Evolutionary conservation across 1,140 invertebrate species (phyloP), one percentile per base, ranked within the genome.

Genomic region (Octopus sinensis): DNA sequence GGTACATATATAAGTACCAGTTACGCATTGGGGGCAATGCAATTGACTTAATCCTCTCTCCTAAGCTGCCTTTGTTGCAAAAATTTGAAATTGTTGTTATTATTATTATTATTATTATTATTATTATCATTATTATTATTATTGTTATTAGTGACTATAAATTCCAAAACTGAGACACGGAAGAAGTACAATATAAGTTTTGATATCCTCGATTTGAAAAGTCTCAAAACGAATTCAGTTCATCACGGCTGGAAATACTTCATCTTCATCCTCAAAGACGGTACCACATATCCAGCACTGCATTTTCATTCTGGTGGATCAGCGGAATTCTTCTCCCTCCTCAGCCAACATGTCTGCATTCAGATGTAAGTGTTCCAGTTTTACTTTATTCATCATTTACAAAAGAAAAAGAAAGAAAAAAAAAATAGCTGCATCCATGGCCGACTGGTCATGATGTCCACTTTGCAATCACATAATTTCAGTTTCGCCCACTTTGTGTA

Each of bases 301-400:
- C 94, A 96, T 86, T 97, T 97, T 90, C 95, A 96, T 88, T 93
- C 95, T 86, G 95, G 94, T 10, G 96, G 96, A 84, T 95, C 95
- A 7, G 94, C 95, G 86, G 93, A 93, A 82, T 95, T 97, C 87
- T 91, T 96, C 9, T 92, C 93, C 81, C 88, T 91, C 56, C 82
- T 93, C 43, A 88, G 91, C 82, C 88, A 89, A 80, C 91, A 89
- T 84, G 82, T 92, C n/a, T 85, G 84, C 54, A 90, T 93, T 53
- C 90, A 89, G 85, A 90, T 89, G 92, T 92, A 87, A 80, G 79
- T 84, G 53, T 52, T 62, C 56, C 4, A 62, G 17, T 43, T 77
- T 76, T 6, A 52, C 13, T 6, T 51, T 13, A 6, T 77, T 43
- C 43, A 43, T 77, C 6, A 53, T 23, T 13, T 76, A 23, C 10